These are phyloP conservation scores for Gila orcuttii DNA, from an alignment of 2,113 vertebrate genomes.

Conservation along the genomic window DNA sequence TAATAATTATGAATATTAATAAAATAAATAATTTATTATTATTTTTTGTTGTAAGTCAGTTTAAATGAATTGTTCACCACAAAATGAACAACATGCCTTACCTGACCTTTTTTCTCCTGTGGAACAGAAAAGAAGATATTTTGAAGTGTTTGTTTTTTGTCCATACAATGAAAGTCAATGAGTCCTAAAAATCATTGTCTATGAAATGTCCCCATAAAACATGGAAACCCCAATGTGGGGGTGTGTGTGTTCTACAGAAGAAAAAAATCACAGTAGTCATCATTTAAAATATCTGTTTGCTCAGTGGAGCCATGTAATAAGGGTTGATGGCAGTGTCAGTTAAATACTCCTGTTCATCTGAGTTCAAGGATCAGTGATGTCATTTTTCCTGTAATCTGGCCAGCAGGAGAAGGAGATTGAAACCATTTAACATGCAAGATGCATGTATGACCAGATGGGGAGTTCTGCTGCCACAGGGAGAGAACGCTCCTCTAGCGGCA, in stretches of 20 bases:
- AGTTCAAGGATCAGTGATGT: neutral
- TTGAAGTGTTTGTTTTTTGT: neutral
- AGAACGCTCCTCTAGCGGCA: constrained; percentile 46
- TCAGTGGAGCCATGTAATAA: neutral
- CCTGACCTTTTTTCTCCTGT: neutral
- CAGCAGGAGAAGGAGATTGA: constrained; percentile 29
- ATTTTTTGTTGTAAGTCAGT: neutral
- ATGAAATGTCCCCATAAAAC: too few species aligned
- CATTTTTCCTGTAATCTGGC: constrained; percentile 42
- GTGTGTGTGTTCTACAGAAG: neutral
- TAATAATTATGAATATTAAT: neutral
- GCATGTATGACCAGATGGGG: constrained; percentile 59
- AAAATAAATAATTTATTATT: neutral
- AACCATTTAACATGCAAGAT: constrained; percentile 51
- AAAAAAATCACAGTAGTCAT: neutral
- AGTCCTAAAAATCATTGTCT: too few species aligned
- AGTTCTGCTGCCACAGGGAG: constrained; percentile 46
- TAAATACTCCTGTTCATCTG: neutral
- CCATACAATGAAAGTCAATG: neutral
- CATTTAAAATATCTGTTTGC: neutral
- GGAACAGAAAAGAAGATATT: neutral
- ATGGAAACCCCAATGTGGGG: too few species aligned
- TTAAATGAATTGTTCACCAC: neutral
- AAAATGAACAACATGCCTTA: neutral
- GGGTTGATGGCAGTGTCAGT: constrained; percentile 4